A percentile compares a stretch with the other conserved stretches of the same genome.
These are phyloP conservation scores for Sussaba pulchella DNA, from an alignment of 2,888 invertebrate species.

Conservation along the genomic window DNA sequence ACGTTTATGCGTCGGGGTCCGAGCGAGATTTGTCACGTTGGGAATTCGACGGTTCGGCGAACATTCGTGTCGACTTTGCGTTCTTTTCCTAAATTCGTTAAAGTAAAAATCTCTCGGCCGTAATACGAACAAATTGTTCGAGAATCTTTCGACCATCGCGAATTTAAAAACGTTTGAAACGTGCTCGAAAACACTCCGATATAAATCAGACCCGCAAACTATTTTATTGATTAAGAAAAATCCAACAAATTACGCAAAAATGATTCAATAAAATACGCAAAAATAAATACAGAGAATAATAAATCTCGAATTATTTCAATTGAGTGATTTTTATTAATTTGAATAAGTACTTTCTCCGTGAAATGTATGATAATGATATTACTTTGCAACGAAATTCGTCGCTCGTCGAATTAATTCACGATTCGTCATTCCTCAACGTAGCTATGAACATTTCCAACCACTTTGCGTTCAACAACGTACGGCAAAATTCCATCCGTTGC, in stretches of 20 bases:
- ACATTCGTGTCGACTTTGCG: not conserved
- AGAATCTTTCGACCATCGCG: too few relatives aligned
- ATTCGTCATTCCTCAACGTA: not conserved
- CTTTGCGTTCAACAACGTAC: constrained; percentile 18
- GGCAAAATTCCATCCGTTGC: constrained; percentile 12
- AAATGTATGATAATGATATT: not conserved
- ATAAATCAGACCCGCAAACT: too few relatives aligned
- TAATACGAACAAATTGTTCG: not conserved
- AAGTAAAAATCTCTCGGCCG: not conserved
- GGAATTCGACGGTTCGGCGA: constrained; percentile 1
- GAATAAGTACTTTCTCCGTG: not conserved
- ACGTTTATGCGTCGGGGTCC: constrained; percentile 15
- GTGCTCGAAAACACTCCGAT: too few relatives aligned
- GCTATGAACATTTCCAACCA: not conserved
- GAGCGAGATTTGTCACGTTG: not conserved
- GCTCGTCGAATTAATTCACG: not conserved
- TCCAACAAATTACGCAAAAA: too few relatives aligned
- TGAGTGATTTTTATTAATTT: too few relatives aligned
- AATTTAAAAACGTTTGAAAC: too few relatives aligned
- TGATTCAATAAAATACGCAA: too few relatives aligned
- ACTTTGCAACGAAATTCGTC: not conserved
- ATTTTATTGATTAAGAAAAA: too few relatives aligned
- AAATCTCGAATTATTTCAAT: too few relatives aligned
- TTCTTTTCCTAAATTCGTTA: not conserved
- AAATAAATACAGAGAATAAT: too few relatives aligned